These are phyloP conservation scores for Philereme vetulata DNA, from an alignment of 2,888 invertebrate genomes.

Conservation along the genomic window DNA sequence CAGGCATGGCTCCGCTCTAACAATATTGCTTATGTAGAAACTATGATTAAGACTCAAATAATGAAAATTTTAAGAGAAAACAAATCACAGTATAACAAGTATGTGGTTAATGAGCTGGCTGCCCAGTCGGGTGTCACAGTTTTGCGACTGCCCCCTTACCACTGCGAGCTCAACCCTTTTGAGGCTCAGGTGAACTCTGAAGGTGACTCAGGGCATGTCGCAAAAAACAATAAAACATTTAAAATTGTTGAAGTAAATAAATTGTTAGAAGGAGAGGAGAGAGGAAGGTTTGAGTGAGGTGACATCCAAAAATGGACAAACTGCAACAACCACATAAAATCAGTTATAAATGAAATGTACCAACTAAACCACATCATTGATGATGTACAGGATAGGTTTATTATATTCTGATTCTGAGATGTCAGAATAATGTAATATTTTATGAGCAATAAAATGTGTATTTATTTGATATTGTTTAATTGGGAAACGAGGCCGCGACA, in stretches of 20 bases:
- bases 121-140: no score
- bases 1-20: not conserved
- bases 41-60: not conserved
- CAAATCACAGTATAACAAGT: not conserved
- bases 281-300: no score
- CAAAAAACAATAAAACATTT: slow-evolving; percentile 8
- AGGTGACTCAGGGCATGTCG: slow-evolving; percentile 6
- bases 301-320: not conserved
- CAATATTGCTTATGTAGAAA: not conserved
- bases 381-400: not conserved
- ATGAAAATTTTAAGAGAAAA: not conserved
- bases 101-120: not conserved
- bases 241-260: slow-evolving; percentile 5
- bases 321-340: not conserved
- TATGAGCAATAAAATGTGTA: no score
- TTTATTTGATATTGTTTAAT: no score
- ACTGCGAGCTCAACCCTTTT: slow-evolving; percentile 9
- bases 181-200: slow-evolving; percentile 1
- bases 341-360: not conserved
- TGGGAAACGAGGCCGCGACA: no score
- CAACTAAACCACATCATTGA: not conserved
- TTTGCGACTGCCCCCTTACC: no score
- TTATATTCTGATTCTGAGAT: no score
- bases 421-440: no score
- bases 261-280: not conserved